Percentiles rank a stretch among this genome's conserved stretches.
phyloP scores from a whole-genome alignment of 2,113 vertebrate species.

The Gopherus flavomarginatus region DNA sequence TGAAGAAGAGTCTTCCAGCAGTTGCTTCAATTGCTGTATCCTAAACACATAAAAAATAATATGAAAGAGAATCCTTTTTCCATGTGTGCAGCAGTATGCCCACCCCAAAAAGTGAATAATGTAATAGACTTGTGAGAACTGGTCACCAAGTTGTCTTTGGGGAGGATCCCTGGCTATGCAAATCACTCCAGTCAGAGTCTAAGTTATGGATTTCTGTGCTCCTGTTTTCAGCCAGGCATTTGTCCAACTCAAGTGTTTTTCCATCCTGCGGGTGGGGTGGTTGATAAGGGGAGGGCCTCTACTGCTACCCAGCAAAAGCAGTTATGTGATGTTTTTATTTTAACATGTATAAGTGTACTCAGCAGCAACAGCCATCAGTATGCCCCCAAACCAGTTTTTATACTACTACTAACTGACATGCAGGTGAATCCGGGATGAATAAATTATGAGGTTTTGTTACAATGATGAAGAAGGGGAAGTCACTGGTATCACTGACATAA shows the following conservation, averaged over 20 bases:
- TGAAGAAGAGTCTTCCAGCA: conserved; percentile 93
- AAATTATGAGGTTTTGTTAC: not conserved
- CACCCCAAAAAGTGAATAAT: not conserved
- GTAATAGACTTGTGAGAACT: not conserved
- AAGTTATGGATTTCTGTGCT: not conserved
- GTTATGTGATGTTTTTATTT: not conserved
- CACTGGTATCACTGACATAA: not conserved
- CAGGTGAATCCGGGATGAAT: not conserved
- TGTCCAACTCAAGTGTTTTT: not conserved
- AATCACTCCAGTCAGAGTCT: not conserved
- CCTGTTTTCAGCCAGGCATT: not conserved
- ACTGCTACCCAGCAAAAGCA: not conserved
- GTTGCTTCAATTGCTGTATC: conserved; percentile 92
- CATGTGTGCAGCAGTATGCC: not conserved
- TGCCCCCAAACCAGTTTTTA: not conserved
- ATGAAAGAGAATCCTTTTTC: conserved; percentile 1
- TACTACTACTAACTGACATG: not conserved
- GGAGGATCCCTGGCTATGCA: not conserved
- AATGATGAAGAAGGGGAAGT: not conserved
- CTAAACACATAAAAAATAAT: conserved; percentile 69
- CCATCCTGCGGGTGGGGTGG: rapidly evolving
- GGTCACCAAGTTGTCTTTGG: not conserved
- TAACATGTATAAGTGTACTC: not conserved
- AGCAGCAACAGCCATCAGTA: not conserved
- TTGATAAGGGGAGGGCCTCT: not conserved